Evolutionary conservation across 35 echinoderm and acorn worm genomes (phyloP), one percentile per base, ranked within the genome.

Genomic region (Eucidaris tribuloides): DNA sequence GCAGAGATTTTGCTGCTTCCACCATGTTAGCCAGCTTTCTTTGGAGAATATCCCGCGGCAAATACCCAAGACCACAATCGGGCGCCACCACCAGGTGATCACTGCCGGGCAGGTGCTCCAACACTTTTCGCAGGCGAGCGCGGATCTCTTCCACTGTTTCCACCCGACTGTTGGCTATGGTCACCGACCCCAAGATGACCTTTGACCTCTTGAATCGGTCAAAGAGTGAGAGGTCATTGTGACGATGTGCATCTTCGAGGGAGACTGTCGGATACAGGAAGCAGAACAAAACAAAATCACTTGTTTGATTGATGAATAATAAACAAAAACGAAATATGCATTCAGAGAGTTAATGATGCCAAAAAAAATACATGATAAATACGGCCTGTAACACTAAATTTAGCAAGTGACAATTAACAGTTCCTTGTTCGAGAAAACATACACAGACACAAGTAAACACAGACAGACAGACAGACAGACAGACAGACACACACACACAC

Each of bases 11-110:
- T 18, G 89, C 89, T 22, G 89, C 89, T n/a, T 46, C 36, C 40
- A 81, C 83, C 89, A 91, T 91, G 22, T 91, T 91, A 17, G 35
- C 58, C 19, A 91, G 23, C 32, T 91, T 91, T 45, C 78, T 15
- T 34, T 45, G 46, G 40, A 91, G 49, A 31, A 91, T 86, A 17
- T 91, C 82, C 20, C 31, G 49, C 1, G 89, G 89, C 19, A 91
- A 38, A 76, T 71, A 91, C 5, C 82, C 89, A 4, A 91, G 28
- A 11, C 89, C 89, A 49, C 89, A 91, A 35, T 91, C 89, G 1
- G 89, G 89, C n/a, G 89, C 89, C 43, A 91, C 74, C 3, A 80
- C 19, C 1, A 91, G 61, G 3, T 74, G 82, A 54, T 91, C 77
- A 4, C 35, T 7, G 20, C 46, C 9, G 11, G 89, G 83, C 5